Evolutionary conservation across 2,113 vertebrate genomes (phyloP).

Genomic region (Passer domesticus): DNA sequence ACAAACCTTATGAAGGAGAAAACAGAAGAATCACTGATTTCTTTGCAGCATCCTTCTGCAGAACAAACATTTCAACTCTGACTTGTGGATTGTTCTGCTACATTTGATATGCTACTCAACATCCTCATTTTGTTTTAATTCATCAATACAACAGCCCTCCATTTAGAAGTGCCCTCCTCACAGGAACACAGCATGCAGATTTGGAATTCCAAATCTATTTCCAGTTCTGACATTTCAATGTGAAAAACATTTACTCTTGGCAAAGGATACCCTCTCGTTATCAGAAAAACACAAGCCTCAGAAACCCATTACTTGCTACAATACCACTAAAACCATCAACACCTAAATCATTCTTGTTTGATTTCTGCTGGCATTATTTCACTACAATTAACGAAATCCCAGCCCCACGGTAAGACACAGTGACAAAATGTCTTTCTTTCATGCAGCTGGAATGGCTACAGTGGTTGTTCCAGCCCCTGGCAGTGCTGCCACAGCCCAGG

Average conservation of each 20-base stretch:
- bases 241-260: neutral
- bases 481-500: neutral
- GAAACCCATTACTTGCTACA: neutral
- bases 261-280: constrained; percentile 31
- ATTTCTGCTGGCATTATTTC: neutral
- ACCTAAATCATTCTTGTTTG: neutral
- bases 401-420: neutral
- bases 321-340: neutral
- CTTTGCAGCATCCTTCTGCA: neutral
- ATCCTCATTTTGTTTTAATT: neutral
- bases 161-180: neutral
- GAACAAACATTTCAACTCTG: neutral
- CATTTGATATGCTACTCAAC: neutral
- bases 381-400: neutral
- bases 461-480: neutral
- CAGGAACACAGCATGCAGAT: neutral
- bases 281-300: constrained; percentile 6
- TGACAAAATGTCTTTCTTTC: neutral
- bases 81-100: neutral
- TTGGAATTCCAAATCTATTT: neutral
- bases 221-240: constrained; percentile 28
- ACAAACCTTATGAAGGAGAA: neutral
- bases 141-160: neutral
- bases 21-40: neutral
- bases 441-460: neutral